Conservation (phyloP, 2,888 invertebrate genomes). For the Agrypnus murinus region DNA sequence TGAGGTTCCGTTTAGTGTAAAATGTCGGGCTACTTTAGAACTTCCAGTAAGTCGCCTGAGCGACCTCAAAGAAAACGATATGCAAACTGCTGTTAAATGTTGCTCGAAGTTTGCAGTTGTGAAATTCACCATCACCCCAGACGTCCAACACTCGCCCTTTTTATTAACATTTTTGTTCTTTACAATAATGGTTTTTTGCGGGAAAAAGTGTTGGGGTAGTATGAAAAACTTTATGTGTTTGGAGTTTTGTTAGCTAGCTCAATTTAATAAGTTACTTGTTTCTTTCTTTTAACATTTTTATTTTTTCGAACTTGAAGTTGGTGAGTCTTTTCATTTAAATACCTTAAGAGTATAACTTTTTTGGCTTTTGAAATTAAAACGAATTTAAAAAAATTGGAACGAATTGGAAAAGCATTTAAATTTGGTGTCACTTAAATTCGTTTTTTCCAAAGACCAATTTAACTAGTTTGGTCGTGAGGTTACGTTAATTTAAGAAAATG, state of each 20-base stretch:
- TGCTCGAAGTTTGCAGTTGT: constrained; percentile 22
- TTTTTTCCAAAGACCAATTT: not conserved
- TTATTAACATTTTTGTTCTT: constrained; percentile 14
- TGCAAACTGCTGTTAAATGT: constrained; percentile 40
- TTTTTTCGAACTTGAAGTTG: no score
- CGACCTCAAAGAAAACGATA: constrained; percentile 33
- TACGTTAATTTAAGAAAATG: constrained; percentile 38
- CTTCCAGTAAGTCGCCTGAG: constrained; percentile 25
- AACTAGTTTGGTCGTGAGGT: constrained; percentile 3
- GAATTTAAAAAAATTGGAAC: no score
- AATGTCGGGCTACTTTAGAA: constrained; percentile 32
- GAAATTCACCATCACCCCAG: constrained; percentile 12
- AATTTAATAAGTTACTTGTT: not conserved
- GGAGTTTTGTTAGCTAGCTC: not conserved
- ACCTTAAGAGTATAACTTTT: no score
- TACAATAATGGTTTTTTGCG: not conserved
- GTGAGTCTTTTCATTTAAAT: no score
- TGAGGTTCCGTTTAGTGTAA: constrained; percentile 42
- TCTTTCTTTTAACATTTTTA: no score
- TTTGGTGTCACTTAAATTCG: not conserved
- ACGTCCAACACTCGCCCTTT: not conserved
- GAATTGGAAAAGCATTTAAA: no score
- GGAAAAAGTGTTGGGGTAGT: not conserved
- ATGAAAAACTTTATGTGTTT: not conserved
- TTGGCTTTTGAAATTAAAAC: no score